Conservation (phyloP, 2,888 invertebrate genomes). For the Caenorhabditis drosophilae region DNA sequence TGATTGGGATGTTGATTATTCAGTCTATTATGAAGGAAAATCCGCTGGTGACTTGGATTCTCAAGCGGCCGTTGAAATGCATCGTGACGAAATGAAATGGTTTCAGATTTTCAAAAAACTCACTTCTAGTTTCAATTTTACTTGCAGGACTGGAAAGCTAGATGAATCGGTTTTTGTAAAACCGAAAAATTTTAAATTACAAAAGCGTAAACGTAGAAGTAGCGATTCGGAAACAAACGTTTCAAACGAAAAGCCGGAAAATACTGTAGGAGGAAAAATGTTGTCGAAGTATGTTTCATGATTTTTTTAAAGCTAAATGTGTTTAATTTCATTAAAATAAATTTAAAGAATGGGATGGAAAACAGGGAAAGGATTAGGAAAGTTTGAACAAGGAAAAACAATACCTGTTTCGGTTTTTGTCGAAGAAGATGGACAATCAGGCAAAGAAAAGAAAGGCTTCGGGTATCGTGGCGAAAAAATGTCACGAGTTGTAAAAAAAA, state of each 20-base stretch:
- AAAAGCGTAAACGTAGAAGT: slow-evolving; percentile 42
- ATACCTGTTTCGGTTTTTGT: slow-evolving; percentile 48
- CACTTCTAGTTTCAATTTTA: not conserved
- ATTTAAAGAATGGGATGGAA: slow-evolving; percentile 71
- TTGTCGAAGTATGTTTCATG: slow-evolving; percentile 27
- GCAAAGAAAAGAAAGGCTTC: slow-evolving; percentile 44
- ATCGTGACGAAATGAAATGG: slow-evolving; percentile 65
- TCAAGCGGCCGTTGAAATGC: slow-evolving; percentile 71
- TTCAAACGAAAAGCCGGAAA: slow-evolving; percentile 70
- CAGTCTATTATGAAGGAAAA: slow-evolving; percentile 72
- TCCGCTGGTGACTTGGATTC: slow-evolving; percentile 72
- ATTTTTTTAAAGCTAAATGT: no score
- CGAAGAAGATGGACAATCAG: slow-evolving; percentile 47
- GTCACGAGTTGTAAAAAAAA: slow-evolving; percentile 34
- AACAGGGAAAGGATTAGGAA: slow-evolving; percentile 73
- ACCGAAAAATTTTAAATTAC: slow-evolving; percentile 9
- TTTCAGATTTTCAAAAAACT: slow-evolving; percentile 11
- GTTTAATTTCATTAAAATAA: not conserved
- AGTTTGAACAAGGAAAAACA: slow-evolving; percentile 67
- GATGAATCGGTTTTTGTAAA: slow-evolving; percentile 41
- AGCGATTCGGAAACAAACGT: slow-evolving; percentile 65
- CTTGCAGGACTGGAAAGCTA: slow-evolving; percentile 39
- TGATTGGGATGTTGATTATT: slow-evolving; percentile 75
- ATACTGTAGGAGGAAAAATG: slow-evolving; percentile 57
- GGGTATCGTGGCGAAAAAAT: slow-evolving; percentile 56